Percentiles rank a stretch among this genome's conserved stretches.
These are phyloP conservation scores for Pollenia angustigena DNA, from an alignment of 2,888 invertebrate species.

Conservation along the genomic window DNA sequence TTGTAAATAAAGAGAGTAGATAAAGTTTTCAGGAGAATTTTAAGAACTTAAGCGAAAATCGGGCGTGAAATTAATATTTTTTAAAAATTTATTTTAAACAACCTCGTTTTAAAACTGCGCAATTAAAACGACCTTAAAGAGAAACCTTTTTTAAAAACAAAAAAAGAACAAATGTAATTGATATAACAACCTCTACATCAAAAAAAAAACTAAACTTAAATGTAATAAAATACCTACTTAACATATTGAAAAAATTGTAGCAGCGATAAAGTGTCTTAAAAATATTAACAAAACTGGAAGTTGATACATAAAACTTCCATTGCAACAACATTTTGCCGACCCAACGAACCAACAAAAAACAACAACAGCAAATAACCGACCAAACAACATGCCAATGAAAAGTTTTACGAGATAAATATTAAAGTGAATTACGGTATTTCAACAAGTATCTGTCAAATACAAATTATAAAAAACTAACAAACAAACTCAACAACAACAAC, in stretches of 20 bases:
- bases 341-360: constrained; percentile 1
- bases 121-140: constrained; percentile 59
- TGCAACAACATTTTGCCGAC: constrained; percentile 55
- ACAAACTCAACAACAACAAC: constrained; percentile 36
- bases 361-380: constrained; percentile 16
- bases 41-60: constrained; percentile 19
- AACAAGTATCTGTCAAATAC: constrained; percentile 65
- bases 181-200: constrained; percentile 17
- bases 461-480: constrained; percentile 33
- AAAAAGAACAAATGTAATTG: constrained; percentile 32
- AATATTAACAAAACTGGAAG: constrained; percentile 50
- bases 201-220: constrained; percentile 19
- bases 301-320: constrained; percentile 62
- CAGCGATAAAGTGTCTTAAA: not conserved
- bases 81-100: constrained; percentile 29
- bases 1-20: constrained; percentile 8
- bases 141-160: constrained; percentile 45
- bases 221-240: constrained; percentile 64
- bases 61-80: constrained; percentile 54
- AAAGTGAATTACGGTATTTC: constrained; percentile 67
- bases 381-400: constrained; percentile 29
- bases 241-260: constrained; percentile 4
- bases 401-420: constrained; percentile 17
- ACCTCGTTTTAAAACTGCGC: constrained; percentile 35
- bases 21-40: constrained; percentile 5